phyloP scores from a whole-genome alignment of 1,140 invertebrate species.

The Drosophila mayri region DNA sequence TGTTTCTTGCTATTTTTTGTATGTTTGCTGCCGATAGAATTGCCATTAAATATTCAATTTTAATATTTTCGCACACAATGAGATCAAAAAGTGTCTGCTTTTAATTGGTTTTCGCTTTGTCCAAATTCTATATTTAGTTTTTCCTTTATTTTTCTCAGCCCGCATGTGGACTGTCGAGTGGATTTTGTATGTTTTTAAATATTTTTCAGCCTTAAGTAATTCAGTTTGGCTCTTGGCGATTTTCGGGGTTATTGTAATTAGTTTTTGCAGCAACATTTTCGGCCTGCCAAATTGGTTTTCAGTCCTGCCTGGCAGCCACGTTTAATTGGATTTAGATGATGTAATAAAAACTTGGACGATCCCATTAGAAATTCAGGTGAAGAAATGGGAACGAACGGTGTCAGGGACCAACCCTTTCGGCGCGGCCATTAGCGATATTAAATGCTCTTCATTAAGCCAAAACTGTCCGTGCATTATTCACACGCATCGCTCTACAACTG shows the following conservation, averaged over 20 bases:
- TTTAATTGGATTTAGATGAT: constrained; percentile 43
- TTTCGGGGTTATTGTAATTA: constrained; percentile 22
- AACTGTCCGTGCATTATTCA: constrained; percentile 30
- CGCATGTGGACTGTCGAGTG: background rate
- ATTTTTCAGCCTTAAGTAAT: constrained; percentile 38
- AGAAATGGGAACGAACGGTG: constrained; percentile 1
- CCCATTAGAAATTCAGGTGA: constrained; percentile 18
- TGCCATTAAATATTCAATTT: constrained; percentile 60
- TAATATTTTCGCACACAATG: constrained; percentile 41
- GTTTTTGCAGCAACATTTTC: constrained; percentile 18
- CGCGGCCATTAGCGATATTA: constrained; percentile 34
- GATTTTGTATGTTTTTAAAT: constrained; percentile 24
- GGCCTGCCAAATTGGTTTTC: constrained; percentile 18
- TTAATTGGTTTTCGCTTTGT: constrained; percentile 47
- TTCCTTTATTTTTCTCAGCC: constrained; percentile 3
- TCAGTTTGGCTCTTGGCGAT: constrained; percentile 22
- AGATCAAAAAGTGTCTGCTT: constrained; percentile 1
- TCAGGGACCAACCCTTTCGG: constrained; percentile 8
- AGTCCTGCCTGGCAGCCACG: background rate
- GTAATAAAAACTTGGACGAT: constrained; percentile 2
- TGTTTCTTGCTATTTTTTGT: constrained; percentile 7
- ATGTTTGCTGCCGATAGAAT: constrained; percentile 16
- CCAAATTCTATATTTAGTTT: constrained; percentile 35
- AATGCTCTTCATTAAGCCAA: constrained; percentile 47
- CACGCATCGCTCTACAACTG: constrained; percentile 8